phyloP scores from a whole-genome alignment of 2,113 vertebrate species.

The Ceyx margarethae region DNA sequence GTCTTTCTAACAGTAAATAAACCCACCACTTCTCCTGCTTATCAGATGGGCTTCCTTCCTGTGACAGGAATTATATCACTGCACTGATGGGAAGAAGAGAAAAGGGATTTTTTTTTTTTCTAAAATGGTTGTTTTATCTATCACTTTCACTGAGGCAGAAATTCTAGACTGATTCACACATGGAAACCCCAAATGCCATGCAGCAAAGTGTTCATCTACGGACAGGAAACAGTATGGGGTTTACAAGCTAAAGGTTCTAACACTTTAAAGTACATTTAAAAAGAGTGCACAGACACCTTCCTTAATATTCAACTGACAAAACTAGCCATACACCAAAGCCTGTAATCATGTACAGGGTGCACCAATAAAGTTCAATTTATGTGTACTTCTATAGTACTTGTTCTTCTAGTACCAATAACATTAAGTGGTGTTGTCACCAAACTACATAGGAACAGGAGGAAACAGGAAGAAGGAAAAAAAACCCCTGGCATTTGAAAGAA shows the following conservation, averaged over 20 bases:
- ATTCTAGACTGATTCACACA: constrained; percentile 62
- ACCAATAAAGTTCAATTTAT: not conserved
- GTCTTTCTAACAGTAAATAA: constrained; percentile 30
- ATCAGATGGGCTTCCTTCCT: constrained; percentile 23
- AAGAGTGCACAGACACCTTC: not conserved
- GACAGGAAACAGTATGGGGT: constrained; percentile 66
- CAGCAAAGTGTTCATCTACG: constrained; percentile 28
- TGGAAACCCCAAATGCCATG: constrained; percentile 67
- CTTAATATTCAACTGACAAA: not conserved
- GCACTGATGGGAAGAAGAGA: constrained; percentile 58
- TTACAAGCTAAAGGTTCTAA: constrained; percentile 47
- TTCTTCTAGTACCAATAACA: not conserved
- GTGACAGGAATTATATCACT: constrained; percentile 36
- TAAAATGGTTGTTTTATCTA: constrained; percentile 22
- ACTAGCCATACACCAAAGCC: not conserved
- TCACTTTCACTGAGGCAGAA: constrained; percentile 55
- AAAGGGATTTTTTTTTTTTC: constrained; percentile 48
- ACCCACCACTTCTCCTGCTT: constrained; percentile 29
- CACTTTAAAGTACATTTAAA: constrained; percentile 24
- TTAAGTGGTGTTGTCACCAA: not conserved
- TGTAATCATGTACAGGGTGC: not conserved
- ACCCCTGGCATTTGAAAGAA: not conserved
- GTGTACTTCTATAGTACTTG: not conserved
- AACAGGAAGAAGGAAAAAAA: not conserved
- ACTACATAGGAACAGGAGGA: not conserved